Evolutionary conservation across 2,888 invertebrate genomes (phyloP), one percentile per base, ranked within the genome.

Genomic region (Clivina fossor): DNA sequence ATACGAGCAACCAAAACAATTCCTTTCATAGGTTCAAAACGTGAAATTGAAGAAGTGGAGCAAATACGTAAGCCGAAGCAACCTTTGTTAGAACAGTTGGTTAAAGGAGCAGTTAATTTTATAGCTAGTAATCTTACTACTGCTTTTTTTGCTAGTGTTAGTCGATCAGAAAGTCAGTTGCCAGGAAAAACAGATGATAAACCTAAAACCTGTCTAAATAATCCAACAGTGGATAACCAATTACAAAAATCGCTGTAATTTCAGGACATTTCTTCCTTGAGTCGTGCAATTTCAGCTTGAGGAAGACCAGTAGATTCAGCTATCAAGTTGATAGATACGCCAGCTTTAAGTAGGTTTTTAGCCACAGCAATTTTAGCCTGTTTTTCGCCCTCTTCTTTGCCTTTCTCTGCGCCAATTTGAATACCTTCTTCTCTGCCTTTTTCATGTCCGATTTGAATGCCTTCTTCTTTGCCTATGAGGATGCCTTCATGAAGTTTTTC

Each of bases 341-440:
- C 51, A 4, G 54, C 55, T 16, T 53, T 58, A 32, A 61, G 60
- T 61, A 24, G 26, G 50, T 61, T 54, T 58, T 56, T 60, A n/a
- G 59, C 61, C 8, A 60, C 58, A 26, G 26, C 26, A 24, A 24
- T 24, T 24, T 24, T 24, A 24, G 5, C 26, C 9, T 24, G 5
- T 7, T 7, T 24, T 24, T 24, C 9, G 9, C 26, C 26, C 9
- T 24, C 26, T 57, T 47, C 57, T 58, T 40, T 56, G 15, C 60
- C 61, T 57, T 62, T 58, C 46, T 46, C 38, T 54, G 49, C 51
- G n/a, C 40, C 40, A 19, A 40, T 61, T 60, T 55, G 56, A 56
- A 55, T 43, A 30, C 44, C 30, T 43, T 43, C 26, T 40, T 15
- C 35, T 50, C 35, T 43, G 9, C 11, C 63, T 58, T 63, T 54